Evolutionary conservation across 2,113 vertebrate species (phyloP).

Genomic region (Strix uralensis): DNA sequence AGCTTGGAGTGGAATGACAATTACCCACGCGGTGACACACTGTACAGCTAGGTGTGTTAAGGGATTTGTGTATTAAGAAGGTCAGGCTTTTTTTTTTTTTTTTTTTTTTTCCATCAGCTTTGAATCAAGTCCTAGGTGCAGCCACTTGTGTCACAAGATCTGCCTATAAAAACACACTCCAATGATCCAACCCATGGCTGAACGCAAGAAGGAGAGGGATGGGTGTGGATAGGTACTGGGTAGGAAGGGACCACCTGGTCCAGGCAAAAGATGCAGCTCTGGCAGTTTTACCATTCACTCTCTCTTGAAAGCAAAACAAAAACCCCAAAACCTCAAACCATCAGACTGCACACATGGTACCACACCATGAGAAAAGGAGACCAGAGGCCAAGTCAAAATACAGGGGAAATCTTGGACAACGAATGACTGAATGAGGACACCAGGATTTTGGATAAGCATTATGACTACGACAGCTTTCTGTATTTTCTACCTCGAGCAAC

Average conservation of each 20-base stretch:
- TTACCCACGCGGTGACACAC: accelerated
- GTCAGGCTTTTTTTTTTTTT: background rate
- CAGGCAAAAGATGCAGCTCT: background rate
- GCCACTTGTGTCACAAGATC: background rate
- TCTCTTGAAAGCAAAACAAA: background rate
- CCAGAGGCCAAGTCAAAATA: accelerated
- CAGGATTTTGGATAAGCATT: background rate
- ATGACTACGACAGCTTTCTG: background rate
- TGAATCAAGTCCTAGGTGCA: background rate
- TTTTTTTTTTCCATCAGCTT: background rate
- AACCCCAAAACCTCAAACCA: background rate
- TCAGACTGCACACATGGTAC: accelerated
- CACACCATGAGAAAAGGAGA: background rate
- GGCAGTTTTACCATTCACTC: background rate
- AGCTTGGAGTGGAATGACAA: background rate
- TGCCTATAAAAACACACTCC: background rate
- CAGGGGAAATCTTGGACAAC: background rate
- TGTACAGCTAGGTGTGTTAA: accelerated
- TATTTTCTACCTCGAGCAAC: background rate
- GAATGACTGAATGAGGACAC: background rate
- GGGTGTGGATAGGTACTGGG: background rate
- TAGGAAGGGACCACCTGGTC: background rate
- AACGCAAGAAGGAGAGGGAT: background rate
- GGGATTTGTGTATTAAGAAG: background rate
- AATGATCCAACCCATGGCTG: background rate